Conservation (phyloP, 2,888 invertebrate genomes). For the Magallana nippona region DNA sequence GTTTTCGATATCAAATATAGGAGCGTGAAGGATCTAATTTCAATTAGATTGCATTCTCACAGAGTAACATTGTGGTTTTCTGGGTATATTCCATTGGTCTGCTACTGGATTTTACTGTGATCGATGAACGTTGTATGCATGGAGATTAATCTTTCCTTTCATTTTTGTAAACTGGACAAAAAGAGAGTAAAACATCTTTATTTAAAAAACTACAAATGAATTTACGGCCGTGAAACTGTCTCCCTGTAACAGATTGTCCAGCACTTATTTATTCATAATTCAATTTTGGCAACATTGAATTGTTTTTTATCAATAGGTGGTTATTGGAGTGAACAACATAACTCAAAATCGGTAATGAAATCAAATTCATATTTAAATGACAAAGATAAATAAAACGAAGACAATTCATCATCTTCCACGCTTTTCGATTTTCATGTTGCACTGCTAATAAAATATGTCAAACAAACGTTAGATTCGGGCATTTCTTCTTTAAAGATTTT, state of each 20-base stretch:
- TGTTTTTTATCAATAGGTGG: not conserved
- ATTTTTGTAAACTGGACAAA: too few relatives aligned
- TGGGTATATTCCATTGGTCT: too few relatives aligned
- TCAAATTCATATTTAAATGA: conserved; percentile 16
- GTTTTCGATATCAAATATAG: too few relatives aligned
- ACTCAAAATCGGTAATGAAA: not conserved
- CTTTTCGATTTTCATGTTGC: not conserved
- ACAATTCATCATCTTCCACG: conserved; percentile 22
- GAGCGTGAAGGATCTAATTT: too few relatives aligned
- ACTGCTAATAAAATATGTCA: conserved; percentile 21
- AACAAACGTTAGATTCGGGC: not conserved
- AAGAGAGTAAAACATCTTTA: too few relatives aligned
- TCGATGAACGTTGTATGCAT: too few relatives aligned
- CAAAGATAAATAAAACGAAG: not conserved
- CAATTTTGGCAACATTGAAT: not conserved
- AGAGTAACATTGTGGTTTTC: too few relatives aligned
- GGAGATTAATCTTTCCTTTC: too few relatives aligned
- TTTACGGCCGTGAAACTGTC: conserved; percentile 7
- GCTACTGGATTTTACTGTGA: too few relatives aligned
- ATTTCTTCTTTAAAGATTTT: not conserved
- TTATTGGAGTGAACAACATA: not conserved
- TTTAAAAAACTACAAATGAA: not conserved
- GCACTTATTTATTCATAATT: conserved; percentile 12
- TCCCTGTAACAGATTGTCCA: not conserved
- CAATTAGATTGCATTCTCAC: too few relatives aligned